Conservation (phyloP, 1,140 invertebrate species). For the Panonychus citri region DNA sequence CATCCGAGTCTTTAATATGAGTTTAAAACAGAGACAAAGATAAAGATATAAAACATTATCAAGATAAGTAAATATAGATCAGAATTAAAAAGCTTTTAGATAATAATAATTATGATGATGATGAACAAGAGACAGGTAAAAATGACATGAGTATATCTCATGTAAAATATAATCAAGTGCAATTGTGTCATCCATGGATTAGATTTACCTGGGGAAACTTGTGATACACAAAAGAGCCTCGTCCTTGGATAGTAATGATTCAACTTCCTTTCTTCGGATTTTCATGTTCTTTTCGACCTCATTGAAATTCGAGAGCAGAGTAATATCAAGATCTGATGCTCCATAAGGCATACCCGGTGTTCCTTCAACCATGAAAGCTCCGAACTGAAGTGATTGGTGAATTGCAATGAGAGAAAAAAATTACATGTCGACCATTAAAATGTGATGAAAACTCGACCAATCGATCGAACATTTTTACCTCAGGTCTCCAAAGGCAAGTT, state of each 20-base stretch:
- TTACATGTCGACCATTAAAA: background rate
- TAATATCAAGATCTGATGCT: constrained; percentile 35
- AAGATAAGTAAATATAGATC: too few species aligned
- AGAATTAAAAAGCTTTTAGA: too few species aligned
- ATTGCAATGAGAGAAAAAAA: constrained; percentile 20
- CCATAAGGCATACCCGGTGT: constrained; percentile 75
- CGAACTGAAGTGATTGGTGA: constrained; percentile 43
- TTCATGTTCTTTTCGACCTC: constrained; percentile 94
- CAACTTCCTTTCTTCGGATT: constrained; percentile 47
- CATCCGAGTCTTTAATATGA: constrained; percentile 73
- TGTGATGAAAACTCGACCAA: background rate
- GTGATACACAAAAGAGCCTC: constrained; percentile 74
- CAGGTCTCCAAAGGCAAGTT: constrained; percentile 6
- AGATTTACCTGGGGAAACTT: constrained; percentile 59
- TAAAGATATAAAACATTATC: background rate
- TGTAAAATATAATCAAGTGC: too few species aligned
- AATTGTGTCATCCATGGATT: too few species aligned
- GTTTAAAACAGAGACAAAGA: background rate
- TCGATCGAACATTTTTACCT: background rate
- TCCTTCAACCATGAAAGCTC: constrained; percentile 97
- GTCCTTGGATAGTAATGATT: constrained; percentile 42
- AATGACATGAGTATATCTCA: too few species aligned
- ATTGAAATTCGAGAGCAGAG: constrained; percentile 83
- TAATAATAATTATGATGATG: background rate
- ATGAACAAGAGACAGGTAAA: constrained; percentile 14